Percentiles rank a stretch among this genome's conserved stretches.
Evolutionary conservation across 23 tunicate genomes (phyloP).

Genomic region (Corella eumyota): DNA sequence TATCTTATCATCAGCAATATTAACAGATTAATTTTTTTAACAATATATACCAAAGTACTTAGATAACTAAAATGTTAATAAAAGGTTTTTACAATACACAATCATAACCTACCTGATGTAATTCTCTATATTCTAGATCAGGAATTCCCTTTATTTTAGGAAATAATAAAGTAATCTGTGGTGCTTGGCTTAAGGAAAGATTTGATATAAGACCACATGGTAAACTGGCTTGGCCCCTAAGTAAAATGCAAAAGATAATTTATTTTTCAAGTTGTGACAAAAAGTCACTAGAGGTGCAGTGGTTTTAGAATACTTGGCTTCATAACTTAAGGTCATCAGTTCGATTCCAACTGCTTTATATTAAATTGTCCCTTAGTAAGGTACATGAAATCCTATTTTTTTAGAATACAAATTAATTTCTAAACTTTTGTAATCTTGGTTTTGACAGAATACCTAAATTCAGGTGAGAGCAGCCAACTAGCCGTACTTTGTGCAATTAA

Average conservation of each 20-base stretch:
- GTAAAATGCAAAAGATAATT: too few species aligned
- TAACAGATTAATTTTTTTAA: not conserved
- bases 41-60: not conserved
- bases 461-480: slow-evolving; percentile 79
- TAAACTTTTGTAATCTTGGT: too few species aligned
- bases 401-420: too few species aligned
- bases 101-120: slow-evolving; percentile 4
- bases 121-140: slow-evolving; percentile 71
- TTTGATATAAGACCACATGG: slow-evolving; percentile 60
- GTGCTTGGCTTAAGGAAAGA: slow-evolving; percentile 44
- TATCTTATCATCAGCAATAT: not conserved
- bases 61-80: not conserved
- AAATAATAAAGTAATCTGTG: slow-evolving; percentile 46
- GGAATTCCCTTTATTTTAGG: slow-evolving; percentile 45
- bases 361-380: too few species aligned
- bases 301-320: too few species aligned
- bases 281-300: too few species aligned
- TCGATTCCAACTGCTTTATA: too few species aligned
- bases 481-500: slow-evolving; percentile 68
- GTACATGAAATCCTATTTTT: too few species aligned
- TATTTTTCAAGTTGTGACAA: too few species aligned
- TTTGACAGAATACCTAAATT: slow-evolving; percentile 77
- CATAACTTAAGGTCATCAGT: too few species aligned
- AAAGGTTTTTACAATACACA: not conserved
- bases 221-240: slow-evolving; percentile 35